Conservation (phyloP, 2,797 vertebrate species). For the Microctenopoma lineatum region DNA sequence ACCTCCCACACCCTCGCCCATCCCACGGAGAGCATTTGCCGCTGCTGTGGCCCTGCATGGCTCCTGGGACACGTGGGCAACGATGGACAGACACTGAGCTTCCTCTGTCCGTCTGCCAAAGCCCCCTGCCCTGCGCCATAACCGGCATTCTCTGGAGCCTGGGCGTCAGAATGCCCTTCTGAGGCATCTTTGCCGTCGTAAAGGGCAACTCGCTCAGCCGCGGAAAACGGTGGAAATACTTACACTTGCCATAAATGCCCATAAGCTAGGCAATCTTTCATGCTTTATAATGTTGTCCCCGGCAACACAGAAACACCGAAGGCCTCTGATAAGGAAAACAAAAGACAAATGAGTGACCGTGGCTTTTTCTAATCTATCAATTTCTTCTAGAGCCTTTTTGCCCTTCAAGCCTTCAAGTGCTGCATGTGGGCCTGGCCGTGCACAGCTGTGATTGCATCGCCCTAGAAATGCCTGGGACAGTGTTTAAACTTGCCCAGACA, state of each 20-base stretch:
- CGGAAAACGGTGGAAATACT: slow-evolving; percentile 81
- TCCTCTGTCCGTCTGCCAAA: slow-evolving; percentile 57
- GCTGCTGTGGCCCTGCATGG: slow-evolving; percentile 37
- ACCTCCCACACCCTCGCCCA: slow-evolving; percentile 57
- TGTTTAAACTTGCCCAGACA: slow-evolving; percentile 59
- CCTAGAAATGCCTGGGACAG: slow-evolving; percentile 51
- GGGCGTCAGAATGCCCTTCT: slow-evolving; percentile 60
- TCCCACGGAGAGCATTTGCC: slow-evolving; percentile 65
- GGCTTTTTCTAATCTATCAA: slow-evolving; percentile 80
- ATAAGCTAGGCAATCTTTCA: slow-evolving; percentile 78
- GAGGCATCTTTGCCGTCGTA: slow-evolving; percentile 68
- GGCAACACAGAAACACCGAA: slow-evolving; percentile 59
- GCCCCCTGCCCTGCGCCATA: slow-evolving; percentile 33
- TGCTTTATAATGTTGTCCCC: slow-evolving; percentile 75
- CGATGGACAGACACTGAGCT: slow-evolving; percentile 57
- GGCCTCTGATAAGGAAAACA: slow-evolving; percentile 76
- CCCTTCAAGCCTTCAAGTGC: slow-evolving; percentile 68
- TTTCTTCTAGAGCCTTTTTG: slow-evolving; percentile 73
- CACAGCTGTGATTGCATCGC: slow-evolving; percentile 54
- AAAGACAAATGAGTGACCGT: slow-evolving; percentile 76
- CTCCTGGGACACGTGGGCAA: slow-evolving; percentile 47
- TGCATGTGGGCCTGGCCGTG: slow-evolving; percentile 33
- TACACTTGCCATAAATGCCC: slow-evolving; percentile 79
- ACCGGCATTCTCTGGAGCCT: slow-evolving; percentile 62
- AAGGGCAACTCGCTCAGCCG: slow-evolving; percentile 78